phyloP scores from a whole-genome alignment of 2,113 vertebrate genomes.

The Hiodon alosoides region DNA sequence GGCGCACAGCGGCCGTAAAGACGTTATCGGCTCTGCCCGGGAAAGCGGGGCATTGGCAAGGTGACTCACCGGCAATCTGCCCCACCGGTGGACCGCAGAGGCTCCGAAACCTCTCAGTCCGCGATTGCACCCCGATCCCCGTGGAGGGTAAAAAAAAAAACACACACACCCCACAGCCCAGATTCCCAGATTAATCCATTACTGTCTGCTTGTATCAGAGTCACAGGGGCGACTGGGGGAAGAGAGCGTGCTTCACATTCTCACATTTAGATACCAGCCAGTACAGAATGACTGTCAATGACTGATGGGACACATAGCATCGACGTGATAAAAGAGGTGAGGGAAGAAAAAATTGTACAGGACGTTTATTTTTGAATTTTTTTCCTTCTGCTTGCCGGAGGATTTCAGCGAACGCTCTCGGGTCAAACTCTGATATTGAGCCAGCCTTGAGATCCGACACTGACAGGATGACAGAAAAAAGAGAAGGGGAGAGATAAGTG shows the following conservation, averaged over 20 bases:
- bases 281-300: slow-evolving; percentile 21
- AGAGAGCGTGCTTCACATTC: slow-evolving; percentile 10
- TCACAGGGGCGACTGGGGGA: slow-evolving; percentile 8
- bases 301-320: slow-evolving; percentile 12
- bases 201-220: slow-evolving; percentile 23
- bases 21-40: neutral
- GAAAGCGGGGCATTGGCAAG: neutral
- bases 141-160: too few relatives aligned
- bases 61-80: neutral
- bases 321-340: neutral
- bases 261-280: slow-evolving; percentile 17
- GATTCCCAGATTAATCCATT: slow-evolving; percentile 25
- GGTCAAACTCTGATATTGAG: too few relatives aligned
- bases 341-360: too few relatives aligned
- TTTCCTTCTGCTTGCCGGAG: too few relatives aligned
- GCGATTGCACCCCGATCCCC: too few relatives aligned
- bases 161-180: neutral
- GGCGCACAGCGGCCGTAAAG: neutral
- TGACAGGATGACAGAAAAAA: too few relatives aligned
- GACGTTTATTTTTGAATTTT: too few relatives aligned
- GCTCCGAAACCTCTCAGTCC: too few relatives aligned
- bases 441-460: too few relatives aligned
- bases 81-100: neutral
- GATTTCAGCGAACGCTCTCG: too few relatives aligned
- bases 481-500: too few relatives aligned